A percentile compares a stretch with the other conserved stretches of the same genome.
phyloP scores from a whole-genome alignment of 2,797 vertebrate species.

The Thunnus albacares region DNA sequence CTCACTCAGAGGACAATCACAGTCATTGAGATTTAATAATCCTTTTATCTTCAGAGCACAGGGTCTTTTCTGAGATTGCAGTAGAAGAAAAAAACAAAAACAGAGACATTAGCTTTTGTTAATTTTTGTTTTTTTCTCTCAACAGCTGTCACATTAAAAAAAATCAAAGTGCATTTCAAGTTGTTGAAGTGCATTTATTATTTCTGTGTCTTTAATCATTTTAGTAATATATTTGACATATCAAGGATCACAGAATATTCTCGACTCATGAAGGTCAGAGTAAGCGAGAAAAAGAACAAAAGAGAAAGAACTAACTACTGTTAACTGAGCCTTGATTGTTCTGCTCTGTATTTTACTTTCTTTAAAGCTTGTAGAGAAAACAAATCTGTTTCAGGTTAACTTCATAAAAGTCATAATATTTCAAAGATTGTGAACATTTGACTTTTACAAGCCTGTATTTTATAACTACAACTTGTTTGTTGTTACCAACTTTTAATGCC shows the following conservation, averaged over 20 bases:
- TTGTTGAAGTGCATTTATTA: background rate
- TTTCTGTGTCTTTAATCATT: constrained; percentile 22
- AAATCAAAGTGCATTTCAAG: constrained; percentile 36
- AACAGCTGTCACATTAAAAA: constrained; percentile 29
- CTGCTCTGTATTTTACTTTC: background rate
- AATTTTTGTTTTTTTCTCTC: background rate
- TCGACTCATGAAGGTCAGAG: background rate
- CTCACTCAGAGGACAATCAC: constrained; percentile 14
- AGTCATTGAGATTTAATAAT: constrained; percentile 48
- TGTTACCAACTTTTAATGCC: background rate
- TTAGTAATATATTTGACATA: background rate
- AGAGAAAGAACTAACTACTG: too few species aligned
- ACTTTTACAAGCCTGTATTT: background rate
- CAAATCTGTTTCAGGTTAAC: background rate
- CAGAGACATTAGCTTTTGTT: constrained; percentile 7
- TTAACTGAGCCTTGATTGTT: background rate
- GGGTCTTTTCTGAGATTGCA: constrained; percentile 22
- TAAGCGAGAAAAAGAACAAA: background rate
- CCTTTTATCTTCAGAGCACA: constrained; percentile 40
- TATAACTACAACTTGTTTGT: background rate
- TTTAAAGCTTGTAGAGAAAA: background rate
- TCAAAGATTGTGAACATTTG: background rate
- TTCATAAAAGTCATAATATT: background rate
- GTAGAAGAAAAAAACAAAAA: constrained; percentile 22
- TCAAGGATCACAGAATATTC: background rate